Percentiles rank a stretch among this genome's conserved stretches.
phyloP scores from a whole-genome alignment of 2,888 invertebrate species.

The Drosophila pseudotakahashii region DNA sequence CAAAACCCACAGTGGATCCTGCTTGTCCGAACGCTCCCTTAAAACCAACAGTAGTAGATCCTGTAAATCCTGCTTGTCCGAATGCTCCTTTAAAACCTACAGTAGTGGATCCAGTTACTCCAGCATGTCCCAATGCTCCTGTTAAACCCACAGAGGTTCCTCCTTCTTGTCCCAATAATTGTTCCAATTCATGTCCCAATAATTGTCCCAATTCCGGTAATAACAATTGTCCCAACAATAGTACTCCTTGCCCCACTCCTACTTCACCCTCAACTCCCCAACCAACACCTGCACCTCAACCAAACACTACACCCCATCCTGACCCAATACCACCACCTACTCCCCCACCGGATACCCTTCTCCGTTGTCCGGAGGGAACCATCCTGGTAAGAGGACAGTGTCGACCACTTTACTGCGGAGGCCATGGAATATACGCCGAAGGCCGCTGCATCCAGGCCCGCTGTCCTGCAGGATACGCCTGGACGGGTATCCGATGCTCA shows the following conservation, averaged over 20 bases:
- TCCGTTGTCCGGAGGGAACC: slow-evolving; percentile 64
- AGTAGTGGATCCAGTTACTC: not conserved
- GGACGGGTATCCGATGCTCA: slow-evolving; percentile 68
- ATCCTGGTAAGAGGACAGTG: slow-evolving; percentile 59
- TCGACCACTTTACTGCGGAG: slow-evolving; percentile 69
- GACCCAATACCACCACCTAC: slow-evolving; percentile 1
- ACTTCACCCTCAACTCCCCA: slow-evolving; percentile 15
- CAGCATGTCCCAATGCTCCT: not conserved
- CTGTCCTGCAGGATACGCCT: slow-evolving; percentile 71
- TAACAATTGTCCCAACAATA: not conserved
- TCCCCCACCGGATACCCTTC: slow-evolving; percentile 38
- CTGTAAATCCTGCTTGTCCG: slow-evolving; percentile 1
- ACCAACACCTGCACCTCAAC: slow-evolving; percentile 4
- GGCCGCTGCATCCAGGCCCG: slow-evolving; percentile 59
- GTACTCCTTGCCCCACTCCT: not conserved
- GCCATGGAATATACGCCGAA: slow-evolving; percentile 46
- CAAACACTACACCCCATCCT: slow-evolving; percentile 6
- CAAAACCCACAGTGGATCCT: not conserved
- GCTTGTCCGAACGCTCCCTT: not conserved
- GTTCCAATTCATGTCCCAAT: slow-evolving; percentile 18
- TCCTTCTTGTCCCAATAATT: not conserved
- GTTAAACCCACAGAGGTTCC: too few species aligned
- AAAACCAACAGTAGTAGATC: not conserved
- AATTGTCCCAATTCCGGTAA: slow-evolving; percentile 11
- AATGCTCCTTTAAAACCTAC: slow-evolving; percentile 3